phyloP scores from a whole-genome alignment of 2,888 invertebrate species.

The Acrobasis consociella region DNA sequence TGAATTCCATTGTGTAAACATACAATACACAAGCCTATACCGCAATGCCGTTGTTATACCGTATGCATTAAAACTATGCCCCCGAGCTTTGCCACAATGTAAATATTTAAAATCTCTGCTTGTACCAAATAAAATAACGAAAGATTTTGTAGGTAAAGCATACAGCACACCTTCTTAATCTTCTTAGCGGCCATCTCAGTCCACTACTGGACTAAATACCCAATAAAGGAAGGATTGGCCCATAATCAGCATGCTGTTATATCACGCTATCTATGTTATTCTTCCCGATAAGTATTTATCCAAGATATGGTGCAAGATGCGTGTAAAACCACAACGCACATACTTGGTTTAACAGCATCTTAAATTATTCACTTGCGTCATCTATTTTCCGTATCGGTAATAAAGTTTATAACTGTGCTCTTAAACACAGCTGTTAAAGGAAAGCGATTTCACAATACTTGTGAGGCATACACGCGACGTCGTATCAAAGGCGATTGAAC shows the following conservation, averaged over 20 bases:
- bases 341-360: constrained; percentile 6
- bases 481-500: not conserved
- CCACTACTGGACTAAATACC: no score
- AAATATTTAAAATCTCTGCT: constrained; percentile 11
- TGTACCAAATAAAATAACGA: not conserved
- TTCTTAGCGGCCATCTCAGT: no score
- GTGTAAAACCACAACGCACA: constrained; percentile 3
- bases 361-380: constrained; percentile 21
- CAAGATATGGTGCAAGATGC: not conserved
- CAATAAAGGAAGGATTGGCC: no score
- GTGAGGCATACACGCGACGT: not conserved
- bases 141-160: not conserved
- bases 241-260: no score
- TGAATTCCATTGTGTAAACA: no score
- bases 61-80: constrained; percentile 13
- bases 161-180: no score
- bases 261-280: no score
- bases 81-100: constrained; percentile 2
- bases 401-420: constrained; percentile 13
- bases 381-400: constrained; percentile 16
- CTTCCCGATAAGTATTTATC: not conserved
- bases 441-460: constrained; percentile 13
- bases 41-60: constrained; percentile 12
- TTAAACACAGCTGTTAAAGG: constrained; percentile 12
- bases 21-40: not conserved